Conservation (phyloP, 1,140 invertebrate species). For the Neodiprion pinetum region DNA sequence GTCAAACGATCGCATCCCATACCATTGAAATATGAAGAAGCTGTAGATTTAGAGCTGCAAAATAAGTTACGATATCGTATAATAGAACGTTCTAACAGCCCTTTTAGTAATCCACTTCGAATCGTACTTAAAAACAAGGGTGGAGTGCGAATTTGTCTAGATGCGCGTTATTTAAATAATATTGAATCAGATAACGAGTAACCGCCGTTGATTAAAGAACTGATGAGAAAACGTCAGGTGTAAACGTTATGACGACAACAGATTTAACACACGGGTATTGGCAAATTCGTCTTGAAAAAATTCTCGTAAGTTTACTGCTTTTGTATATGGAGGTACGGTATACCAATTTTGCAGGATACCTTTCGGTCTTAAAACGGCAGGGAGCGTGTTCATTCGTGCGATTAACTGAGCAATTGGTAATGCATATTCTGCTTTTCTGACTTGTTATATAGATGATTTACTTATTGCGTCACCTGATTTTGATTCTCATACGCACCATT, state of each 20-base stretch:
- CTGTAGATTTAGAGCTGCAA: constrained; percentile 15
- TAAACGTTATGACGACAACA: constrained; percentile 26
- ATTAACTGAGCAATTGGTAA: constrained; percentile 13
- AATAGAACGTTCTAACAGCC: constrained; percentile 33
- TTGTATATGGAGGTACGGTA: constrained; percentile 11
- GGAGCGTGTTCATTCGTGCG: neutral
- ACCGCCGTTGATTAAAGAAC: neutral
- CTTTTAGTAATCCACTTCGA: constrained; percentile 42
- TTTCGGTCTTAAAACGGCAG: neutral
- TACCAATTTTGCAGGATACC: constrained; percentile 27
- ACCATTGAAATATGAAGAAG: constrained; percentile 14
- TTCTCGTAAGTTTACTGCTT: constrained; percentile 29
- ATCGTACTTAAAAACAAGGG: constrained; percentile 19
- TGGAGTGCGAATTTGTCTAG: constrained; percentile 22
- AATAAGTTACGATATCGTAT: constrained; percentile 28
- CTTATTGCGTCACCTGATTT: neutral
- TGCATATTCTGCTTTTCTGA: neutral
- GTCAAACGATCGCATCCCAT: constrained; percentile 27
- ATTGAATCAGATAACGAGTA: constrained; percentile 20
- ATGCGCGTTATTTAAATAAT: constrained; percentile 28
- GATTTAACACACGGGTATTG: constrained; percentile 34
- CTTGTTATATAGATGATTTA: neutral
- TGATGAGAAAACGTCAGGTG: neutral
- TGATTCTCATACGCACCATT: neutral
- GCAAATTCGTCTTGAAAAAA: constrained; percentile 27